Base-by-base conservation (phyloP, 1,140 invertebrate genomes). In the Drosophila elegans region DNA sequence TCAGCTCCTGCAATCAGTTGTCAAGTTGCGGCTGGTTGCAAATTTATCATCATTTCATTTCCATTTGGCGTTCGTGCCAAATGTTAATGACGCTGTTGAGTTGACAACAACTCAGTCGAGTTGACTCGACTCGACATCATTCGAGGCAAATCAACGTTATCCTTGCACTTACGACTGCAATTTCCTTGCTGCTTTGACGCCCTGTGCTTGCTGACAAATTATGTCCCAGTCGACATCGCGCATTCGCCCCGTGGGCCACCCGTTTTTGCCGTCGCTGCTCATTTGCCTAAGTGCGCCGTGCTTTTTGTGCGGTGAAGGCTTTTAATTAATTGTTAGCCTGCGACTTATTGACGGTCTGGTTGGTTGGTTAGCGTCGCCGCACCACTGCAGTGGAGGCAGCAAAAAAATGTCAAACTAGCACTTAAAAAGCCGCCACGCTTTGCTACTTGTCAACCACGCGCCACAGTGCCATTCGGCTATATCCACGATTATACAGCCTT, bases 31-130 rank as follows among this genome's bases (percentile, higher is more conserved):
- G 84, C 74, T 82, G 71, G 84, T 83, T 82, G 84, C 83, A 82
- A 88, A 88, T 88, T 88, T 88, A 88, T 89, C 83, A 88, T 88
- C 83, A 88, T 88, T 88, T 88, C 88, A 88, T 90, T 90, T 90
- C 85, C 81, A 86, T 90, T 86, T 90, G 85, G 71, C 78, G 74
- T 90, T 75, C 86, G 78, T 86, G 86, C 81, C 88, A 71, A 71
- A 81, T 74, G 81, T 90, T 90, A 90, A 90, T 90, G 86, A 90
- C 79, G 86, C 75, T 80, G 86, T 90, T 82, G 86, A 90, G 86
- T 90, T 86, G 86, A 90, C 86, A 90, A 80, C 75, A 79, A 77
- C 75, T 66, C 75, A 67, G 67, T 78, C 67, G 73, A 72, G 74
- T 64, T 72, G 80, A 64, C 74, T 73, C 74, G 63, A 57, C 68